A percentile compares a stretch with the other conserved stretches of the same genome.
These are phyloP conservation scores for Peromyscus maniculatus DNA, from an alignment of 2,113 vertebrate genomes.

Conservation along the genomic window DNA sequence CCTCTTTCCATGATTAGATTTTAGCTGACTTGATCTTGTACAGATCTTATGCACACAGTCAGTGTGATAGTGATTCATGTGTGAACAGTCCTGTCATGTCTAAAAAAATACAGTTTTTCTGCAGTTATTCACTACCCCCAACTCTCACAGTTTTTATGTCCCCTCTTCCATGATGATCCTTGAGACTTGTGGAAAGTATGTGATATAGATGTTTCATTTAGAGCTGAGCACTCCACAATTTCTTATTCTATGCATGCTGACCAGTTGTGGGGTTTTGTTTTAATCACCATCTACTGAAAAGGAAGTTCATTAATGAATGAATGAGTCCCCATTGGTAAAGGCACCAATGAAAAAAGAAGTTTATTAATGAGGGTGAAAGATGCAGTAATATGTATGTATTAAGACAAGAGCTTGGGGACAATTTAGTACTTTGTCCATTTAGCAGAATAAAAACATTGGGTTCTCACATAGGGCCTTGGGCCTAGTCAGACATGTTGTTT, in stretches of 20 bases:
- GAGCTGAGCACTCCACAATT: neutral
- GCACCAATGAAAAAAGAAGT: neutral
- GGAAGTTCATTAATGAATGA: neutral
- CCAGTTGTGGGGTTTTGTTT: neutral
- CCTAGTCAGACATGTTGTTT: neutral
- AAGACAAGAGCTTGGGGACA: neutral
- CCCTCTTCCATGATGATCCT: neutral
- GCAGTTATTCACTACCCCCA: neutral
- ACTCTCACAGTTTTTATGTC: neutral
- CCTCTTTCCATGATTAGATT: neutral
- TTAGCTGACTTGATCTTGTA: neutral
- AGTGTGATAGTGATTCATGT: neutral
- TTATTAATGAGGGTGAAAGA: neutral
- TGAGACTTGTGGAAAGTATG: neutral
- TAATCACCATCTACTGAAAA: neutral
- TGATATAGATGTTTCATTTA: neutral
- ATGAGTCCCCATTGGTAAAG: neutral
- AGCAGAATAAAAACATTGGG: neutral
- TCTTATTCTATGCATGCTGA: neutral
- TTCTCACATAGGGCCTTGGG: neutral
- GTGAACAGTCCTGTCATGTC: neutral
- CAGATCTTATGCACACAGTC: neutral
- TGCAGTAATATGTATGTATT: neutral
- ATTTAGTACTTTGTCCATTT: neutral
- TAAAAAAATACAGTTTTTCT: neutral